Evolutionary conservation across 1,140 invertebrate genomes (phyloP), one percentile per base, ranked within the genome.

Genomic region (Portunus trituberculatus): DNA sequence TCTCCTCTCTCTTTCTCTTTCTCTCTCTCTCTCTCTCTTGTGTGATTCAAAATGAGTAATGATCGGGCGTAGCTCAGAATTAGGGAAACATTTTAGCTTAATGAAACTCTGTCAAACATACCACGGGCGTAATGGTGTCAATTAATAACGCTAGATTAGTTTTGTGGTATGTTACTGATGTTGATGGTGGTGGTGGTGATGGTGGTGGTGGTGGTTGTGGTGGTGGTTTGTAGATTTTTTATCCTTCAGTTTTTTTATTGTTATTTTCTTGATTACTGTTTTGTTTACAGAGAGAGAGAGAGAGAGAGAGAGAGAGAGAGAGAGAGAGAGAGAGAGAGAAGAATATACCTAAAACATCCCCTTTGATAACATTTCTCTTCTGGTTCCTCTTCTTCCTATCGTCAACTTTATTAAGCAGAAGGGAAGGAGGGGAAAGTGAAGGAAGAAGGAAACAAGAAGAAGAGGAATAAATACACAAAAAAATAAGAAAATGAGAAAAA

Each of bases 301-400:
- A 84, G 83, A 84, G 83, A 84, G 83, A 84, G 83, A 84, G 83
- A 84, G 83, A 84, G 83, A 84, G 83, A 84, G 83, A n/a, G 3
- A 84, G 82, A 84, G 82, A 84, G 82, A 84, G 82, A 84, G 82
- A 84, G 25, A 84, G 25, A 31, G 25, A 84, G 29, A 84, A 84
- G 83, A n/a, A 0, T 8, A 82, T 82, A 82, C 76, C 28, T 3
- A 82, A 20, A 28, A 25, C 39, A 39, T 39, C 6, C 39, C 39
- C 39, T 39, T 39, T 39, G 39, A 39, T 39, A 39, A 39, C 39
- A 6, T 6, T 39, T 39, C 39, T 39, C 39, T 59, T 59, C 52
- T 59, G 3, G 52, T 59, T 1, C 8, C 52, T 59, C 20, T 39
- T 39, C 39, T 39, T 39, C 0, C 20, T 20, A 84, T 20, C n/a